Percentiles rank a stretch among this genome's conserved stretches.
These are phyloP conservation scores for Ardeotis arabs DNA, from an alignment of 2,113 vertebrate genomes.

Conservation along the genomic window DNA sequence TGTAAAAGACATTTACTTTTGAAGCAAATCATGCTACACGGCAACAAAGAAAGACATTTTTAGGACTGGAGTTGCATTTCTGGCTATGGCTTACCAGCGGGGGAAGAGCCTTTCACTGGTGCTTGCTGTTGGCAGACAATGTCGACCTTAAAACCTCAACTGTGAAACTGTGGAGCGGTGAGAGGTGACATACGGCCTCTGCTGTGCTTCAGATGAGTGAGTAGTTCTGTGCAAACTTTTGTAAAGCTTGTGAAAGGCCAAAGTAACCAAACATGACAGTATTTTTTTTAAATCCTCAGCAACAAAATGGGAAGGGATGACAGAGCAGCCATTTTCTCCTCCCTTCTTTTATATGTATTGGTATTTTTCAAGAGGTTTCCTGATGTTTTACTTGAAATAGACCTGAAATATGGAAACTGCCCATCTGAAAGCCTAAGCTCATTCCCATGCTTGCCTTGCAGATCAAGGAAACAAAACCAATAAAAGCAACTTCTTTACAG, in stretches of 20 bases:
- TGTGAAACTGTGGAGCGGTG: neutral
- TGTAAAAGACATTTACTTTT: neutral
- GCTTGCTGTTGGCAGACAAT: constrained; percentile 32
- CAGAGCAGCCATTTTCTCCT: neutral
- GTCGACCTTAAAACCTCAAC: constrained; percentile 17
- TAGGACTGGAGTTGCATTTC: neutral
- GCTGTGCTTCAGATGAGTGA: neutral
- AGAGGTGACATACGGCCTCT: neutral
- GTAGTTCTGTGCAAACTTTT: neutral
- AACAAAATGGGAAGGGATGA: neutral
- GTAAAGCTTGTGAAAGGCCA: neutral
- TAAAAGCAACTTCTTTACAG: neutral
- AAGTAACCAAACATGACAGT: neutral
- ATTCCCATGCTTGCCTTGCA: neutral
- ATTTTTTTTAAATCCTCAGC: neutral
- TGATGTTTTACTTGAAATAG: neutral
- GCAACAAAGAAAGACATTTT: neutral
- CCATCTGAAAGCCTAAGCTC: neutral
- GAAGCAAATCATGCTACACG: neutral
- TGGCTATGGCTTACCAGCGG: neutral
- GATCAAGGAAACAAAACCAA: neutral
- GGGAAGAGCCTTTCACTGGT: neutral
- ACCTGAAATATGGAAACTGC: neutral
- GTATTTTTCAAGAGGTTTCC: constrained; percentile 15
- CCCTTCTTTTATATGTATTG: neutral